Conservation (phyloP, 2,888 invertebrate genomes). For the Esperia sulphurella region DNA sequence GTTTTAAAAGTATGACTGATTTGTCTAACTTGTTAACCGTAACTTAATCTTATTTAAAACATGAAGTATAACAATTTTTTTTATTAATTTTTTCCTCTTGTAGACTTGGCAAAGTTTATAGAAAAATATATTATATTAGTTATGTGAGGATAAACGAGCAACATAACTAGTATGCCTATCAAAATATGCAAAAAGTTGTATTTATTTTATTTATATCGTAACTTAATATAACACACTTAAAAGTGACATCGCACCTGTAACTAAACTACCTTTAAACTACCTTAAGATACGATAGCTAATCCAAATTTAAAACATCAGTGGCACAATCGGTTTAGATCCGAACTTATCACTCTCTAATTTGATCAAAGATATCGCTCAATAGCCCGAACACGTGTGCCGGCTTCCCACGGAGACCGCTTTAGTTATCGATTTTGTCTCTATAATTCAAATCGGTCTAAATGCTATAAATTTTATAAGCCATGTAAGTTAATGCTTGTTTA, state of each 20-base stretch:
- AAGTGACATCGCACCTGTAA: neutral
- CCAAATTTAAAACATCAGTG: constrained; percentile 1
- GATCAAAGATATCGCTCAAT: constrained; percentile 10
- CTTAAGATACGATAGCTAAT: neutral
- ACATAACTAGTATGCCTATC: no score
- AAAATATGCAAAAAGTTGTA: no score
- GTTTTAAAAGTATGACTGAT: no score
- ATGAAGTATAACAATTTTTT: no score
- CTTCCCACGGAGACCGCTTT: constrained; percentile 2
- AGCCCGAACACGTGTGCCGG: constrained; percentile 4
- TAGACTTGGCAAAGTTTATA: no score
- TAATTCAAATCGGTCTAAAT: constrained; percentile 1
- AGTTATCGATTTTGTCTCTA: constrained; percentile 3
- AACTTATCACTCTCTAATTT: constrained; percentile 8
- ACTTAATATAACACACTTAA: no score
- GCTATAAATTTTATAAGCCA: neutral
- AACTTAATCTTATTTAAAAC: no score
- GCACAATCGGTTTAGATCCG: constrained; percentile 7
- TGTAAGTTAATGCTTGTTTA: neutral
- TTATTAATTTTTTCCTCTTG: no score
- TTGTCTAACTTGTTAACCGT: no score
- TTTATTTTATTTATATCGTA: no score
- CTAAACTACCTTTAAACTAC: neutral
- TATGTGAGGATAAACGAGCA: no score
- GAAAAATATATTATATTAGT: no score